Evolutionary conservation across 2,888 invertebrate species (phyloP), one percentile per base, ranked within the genome.

Genomic region (Chrysomela aeneicollis): DNA sequence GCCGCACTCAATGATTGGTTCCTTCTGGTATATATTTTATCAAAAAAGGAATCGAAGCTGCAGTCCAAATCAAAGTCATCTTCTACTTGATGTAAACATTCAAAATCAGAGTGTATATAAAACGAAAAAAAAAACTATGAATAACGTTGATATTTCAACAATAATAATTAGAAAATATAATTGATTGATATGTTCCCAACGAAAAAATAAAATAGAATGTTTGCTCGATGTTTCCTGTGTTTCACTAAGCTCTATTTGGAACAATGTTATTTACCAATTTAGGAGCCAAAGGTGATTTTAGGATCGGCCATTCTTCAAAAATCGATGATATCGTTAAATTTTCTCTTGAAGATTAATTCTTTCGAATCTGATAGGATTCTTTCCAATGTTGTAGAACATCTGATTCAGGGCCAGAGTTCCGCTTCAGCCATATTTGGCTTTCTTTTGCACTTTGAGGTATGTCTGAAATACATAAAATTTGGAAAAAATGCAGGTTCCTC

Each of bases 61-160:
- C 42, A 5, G 2, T 42, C 42, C 10, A 42, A 42, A 42, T 42
- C 42, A 9, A 42, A 42, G 42, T 42, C 42, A 2, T 42, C 4
- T 42, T 42, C 42, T 15, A 42, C 42, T 42, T 17, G 42, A 42
- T 42, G 42, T 42, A 42, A 42, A 42, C 42, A 17, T 42, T 42
- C 42, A 42, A 42, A 42, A 42, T 42, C 42, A 26, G 4, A 26
- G 26, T 26, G 6, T 26, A 26, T 26, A 3, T 42, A 42, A 17
- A 42, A 42, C 42, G 4, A n/a, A 42, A 42, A 42, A 4, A 42
- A 42, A 5, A 6, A 5, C 42, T 42, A 42, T 42, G n/a, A 42
- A 26, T 42, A 2, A 42, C 2, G 42, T 42, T 3, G 42, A 42
- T 42, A 42, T 42, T 42, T 42, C 42, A 42, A 42, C 42, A 42